phyloP scores from a whole-genome alignment of 2,888 invertebrate species.

The Caenorhabditis panamensis region DNA sequence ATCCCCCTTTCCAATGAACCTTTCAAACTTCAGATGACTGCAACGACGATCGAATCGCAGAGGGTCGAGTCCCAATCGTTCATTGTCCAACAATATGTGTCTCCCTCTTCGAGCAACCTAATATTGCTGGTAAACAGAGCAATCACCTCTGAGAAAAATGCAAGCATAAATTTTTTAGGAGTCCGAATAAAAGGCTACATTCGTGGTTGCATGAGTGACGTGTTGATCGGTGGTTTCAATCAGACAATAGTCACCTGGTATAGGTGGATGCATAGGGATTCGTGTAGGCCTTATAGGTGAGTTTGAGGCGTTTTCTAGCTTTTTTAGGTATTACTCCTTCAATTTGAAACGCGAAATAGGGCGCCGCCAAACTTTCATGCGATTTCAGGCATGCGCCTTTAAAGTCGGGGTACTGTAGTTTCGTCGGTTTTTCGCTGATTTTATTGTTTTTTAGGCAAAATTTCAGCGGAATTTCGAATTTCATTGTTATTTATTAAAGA shows the following conservation, averaged over 20 bases:
- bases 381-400: too few species aligned
- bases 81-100: constrained; percentile 79
- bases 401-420: too few species aligned
- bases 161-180: constrained; percentile 64
- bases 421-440: too few species aligned
- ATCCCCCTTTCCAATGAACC: too few species aligned
- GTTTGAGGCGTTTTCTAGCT: not conserved
- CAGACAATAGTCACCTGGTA: constrained; percentile 79
- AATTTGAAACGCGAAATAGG: too few species aligned
- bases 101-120: constrained; percentile 75
- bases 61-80: constrained; percentile 69
- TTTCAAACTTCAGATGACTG: constrained; percentile 72
- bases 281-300: constrained; percentile 75
- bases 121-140: constrained; percentile 77
- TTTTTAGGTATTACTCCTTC: not conserved
- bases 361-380: too few species aligned
- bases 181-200: constrained; percentile 77
- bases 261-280: constrained; percentile 79
- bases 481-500: too few species aligned
- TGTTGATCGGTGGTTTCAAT: constrained; percentile 79
- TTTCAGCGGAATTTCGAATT: too few species aligned
- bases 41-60: constrained; percentile 61
- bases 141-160: not conserved
- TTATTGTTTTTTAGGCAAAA: too few species aligned
- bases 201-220: constrained; percentile 79